Percentiles rank a stretch among this genome's conserved stretches.
These are phyloP conservation scores for Lithophane semibrunnea DNA, from an alignment of 2,888 invertebrate genomes.

Conservation along the genomic window DNA sequence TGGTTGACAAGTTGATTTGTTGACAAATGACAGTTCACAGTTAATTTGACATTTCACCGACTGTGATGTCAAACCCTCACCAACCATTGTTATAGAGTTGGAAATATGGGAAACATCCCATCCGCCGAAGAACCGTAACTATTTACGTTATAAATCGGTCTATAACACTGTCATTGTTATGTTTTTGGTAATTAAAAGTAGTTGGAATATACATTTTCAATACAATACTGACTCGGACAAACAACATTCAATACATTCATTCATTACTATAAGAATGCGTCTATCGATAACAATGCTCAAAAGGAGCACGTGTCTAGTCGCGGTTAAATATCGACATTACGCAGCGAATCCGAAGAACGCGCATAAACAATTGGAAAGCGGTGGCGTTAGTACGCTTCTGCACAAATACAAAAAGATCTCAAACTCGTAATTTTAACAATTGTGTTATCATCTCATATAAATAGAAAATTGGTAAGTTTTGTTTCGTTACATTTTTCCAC, in stretches of 20 bases:
- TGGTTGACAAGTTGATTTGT: neutral
- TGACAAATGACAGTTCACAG: slow-evolving; percentile 20
- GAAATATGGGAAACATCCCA: no score
- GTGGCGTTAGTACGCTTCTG: slow-evolving; percentile 18
- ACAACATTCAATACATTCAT: neutral
- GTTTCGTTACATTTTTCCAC: neutral
- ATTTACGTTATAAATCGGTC: neutral
- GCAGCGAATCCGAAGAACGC: slow-evolving; percentile 45
- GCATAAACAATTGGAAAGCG: slow-evolving; percentile 42
- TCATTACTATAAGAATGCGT: neutral
- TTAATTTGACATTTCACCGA: slow-evolving; percentile 14
- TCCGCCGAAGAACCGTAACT: slow-evolving; percentile 6
- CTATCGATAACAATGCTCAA: slow-evolving; percentile 25
- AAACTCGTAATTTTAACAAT: slow-evolving; percentile 30
- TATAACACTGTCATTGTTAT: neutral
- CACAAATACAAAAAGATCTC: neutral
- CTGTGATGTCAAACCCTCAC: slow-evolving; percentile 4
- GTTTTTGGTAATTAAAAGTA: neutral
- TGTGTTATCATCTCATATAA: neutral
- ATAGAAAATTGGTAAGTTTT: slow-evolving; percentile 41
- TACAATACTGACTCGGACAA: neutral
- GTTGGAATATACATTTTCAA: neutral
- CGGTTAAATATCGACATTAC: slow-evolving; percentile 40
- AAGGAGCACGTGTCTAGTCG: slow-evolving; percentile 37
- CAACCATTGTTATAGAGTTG: neutral